Conservation (phyloP, 2,113 vertebrate genomes). For the Myxocyprinus asiaticus region DNA sequence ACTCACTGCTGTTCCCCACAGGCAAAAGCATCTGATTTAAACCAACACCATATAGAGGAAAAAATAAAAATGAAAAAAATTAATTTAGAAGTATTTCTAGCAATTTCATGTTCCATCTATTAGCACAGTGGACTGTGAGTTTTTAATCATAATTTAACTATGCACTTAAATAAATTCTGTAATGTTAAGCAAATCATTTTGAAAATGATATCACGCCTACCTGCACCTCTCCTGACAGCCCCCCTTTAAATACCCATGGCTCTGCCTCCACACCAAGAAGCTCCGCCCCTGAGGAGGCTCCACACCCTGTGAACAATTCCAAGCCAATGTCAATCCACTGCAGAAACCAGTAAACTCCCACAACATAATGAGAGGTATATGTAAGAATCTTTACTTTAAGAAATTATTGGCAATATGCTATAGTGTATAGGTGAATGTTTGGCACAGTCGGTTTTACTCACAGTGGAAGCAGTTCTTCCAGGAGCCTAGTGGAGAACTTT, state of each 20-base stretch:
- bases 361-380: background rate
- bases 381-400: background rate
- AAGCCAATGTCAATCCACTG: no score
- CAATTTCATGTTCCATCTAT: no score
- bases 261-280: constrained; percentile 73
- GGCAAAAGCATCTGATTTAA: constrained; percentile 87
- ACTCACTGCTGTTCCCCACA: constrained; percentile 77
- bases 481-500: constrained; percentile 71
- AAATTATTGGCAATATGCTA: no score
- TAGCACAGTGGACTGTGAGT: no score
- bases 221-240: constrained; percentile 85
- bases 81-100: no score
- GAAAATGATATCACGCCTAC: constrained; percentile 59
- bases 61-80: background rate
- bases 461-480: constrained; percentile 87
- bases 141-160: no score
- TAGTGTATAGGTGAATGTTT: no score
- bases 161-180: no score
- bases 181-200: background rate
- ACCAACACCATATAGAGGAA: background rate
- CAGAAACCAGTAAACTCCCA: background rate
- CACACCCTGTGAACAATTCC: constrained; percentile 77
- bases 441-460: constrained; percentile 71
- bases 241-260: constrained; percentile 80
- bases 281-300: constrained; percentile 70